Conservation (phyloP, 2,888 invertebrate genomes). For the Xestia sexstrigata region DNA sequence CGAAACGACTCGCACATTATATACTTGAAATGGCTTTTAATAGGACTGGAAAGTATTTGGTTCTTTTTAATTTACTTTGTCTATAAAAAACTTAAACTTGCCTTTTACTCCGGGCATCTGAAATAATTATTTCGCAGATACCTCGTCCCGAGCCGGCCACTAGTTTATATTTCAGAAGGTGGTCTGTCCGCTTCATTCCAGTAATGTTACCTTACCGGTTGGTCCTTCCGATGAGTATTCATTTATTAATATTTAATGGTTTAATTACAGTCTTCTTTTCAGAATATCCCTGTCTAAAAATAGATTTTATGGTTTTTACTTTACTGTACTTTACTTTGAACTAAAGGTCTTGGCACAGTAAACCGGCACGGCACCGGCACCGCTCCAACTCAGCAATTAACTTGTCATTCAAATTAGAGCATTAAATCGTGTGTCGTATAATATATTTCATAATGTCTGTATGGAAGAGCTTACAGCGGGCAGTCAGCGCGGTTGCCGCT, state of each 20-base stretch:
- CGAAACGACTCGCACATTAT: neutral
- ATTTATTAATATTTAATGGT: slow-evolving; percentile 30
- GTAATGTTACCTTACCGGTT: neutral
- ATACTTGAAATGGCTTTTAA: neutral
- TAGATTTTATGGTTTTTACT: too few relatives aligned
- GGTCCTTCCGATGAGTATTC: slow-evolving; percentile 1
- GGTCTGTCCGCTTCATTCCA: neutral
- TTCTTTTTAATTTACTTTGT: neutral
- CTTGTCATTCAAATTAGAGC: too few relatives aligned
- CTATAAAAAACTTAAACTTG: slow-evolving; percentile 7
- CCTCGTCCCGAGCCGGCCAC: neutral
- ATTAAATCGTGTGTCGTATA: too few relatives aligned
- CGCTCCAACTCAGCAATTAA: too few relatives aligned
- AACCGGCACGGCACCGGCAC: too few relatives aligned
- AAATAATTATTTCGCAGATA: slow-evolving; percentile 17
- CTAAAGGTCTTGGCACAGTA: too few relatives aligned
- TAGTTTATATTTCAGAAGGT: slow-evolving; percentile 39
- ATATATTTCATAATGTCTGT: too few relatives aligned
- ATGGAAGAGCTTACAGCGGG: too few relatives aligned
- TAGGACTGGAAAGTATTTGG: neutral
- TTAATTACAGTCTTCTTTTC: slow-evolving; percentile 1
- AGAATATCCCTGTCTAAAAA: neutral
- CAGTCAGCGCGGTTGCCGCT: too few relatives aligned
- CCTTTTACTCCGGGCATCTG: neutral
- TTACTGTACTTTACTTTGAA: too few relatives aligned